A percentile compares a stretch with the other conserved stretches of the same genome.
phyloP scores from a whole-genome alignment of 1,140 invertebrate genomes.

The Pygmarrhopalites habei region DNA sequence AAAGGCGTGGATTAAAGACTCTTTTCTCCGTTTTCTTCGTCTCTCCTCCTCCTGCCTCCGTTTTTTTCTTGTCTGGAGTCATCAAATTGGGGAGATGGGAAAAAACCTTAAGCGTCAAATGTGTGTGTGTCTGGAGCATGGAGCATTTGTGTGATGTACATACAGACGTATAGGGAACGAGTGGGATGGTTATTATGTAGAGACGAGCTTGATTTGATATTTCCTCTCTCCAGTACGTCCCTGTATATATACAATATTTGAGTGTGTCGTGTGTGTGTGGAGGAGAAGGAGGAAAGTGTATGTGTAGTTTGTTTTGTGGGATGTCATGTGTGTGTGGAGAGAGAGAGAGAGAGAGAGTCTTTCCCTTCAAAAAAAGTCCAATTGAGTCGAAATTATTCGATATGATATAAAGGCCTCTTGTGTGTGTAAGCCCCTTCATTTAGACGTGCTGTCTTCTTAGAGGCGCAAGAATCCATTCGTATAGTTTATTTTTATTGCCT shows the following conservation, averaged over 20 bases:
- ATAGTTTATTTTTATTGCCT: conserved; percentile 35
- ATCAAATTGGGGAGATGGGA: conserved; percentile 5
- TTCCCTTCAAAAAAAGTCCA: conserved; percentile 1
- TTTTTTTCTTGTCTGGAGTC: neutral
- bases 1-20: conserved; percentile 12
- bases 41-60: neutral
- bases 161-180: too few relatives aligned
- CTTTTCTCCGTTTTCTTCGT: neutral
- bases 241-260: too few relatives aligned
- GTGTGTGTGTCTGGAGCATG: too few relatives aligned
- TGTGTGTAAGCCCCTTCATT: conserved; percentile 30
- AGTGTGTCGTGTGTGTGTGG: neutral
- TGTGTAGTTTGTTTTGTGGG: neutral
- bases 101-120: neutral
- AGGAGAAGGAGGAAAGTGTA: neutral
- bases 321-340: neutral
- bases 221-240: too few relatives aligned
- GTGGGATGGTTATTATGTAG: too few relatives aligned
- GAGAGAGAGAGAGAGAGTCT: neutral
- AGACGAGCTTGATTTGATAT: too few relatives aligned
- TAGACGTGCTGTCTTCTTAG: conserved; percentile 22
- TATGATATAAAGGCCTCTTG: conserved; percentile 27
- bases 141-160: too few relatives aligned
- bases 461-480: conserved; percentile 23
- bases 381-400: conserved; percentile 28